Evolutionary conservation across 2,113 vertebrate species (phyloP).

Genomic region (Gasterosteus nipponicus): DNA sequence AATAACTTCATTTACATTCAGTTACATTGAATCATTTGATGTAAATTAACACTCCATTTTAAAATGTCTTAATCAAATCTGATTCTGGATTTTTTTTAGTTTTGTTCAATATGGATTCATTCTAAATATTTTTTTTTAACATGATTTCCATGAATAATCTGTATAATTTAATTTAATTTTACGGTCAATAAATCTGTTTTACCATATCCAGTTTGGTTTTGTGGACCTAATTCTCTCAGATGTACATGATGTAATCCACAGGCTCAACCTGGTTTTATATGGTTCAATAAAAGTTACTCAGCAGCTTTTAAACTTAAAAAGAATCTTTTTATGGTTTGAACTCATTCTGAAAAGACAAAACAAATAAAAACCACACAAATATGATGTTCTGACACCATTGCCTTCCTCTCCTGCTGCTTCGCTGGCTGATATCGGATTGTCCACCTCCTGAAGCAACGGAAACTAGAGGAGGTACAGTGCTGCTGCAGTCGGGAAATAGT

Average conservation of each 20-base stretch:
- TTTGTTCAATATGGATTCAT: neutral
- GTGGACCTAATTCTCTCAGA: neutral
- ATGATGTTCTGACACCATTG: neutral
- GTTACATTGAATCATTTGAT: neutral
- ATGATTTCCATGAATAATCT: neutral
- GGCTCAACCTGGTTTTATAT: neutral
- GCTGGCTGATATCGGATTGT: neutral
- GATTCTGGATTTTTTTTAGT: neutral
- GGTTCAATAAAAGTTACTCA: neutral
- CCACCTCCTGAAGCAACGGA: slow-evolving; percentile 63
- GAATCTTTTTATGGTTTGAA: neutral
- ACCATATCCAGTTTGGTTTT: neutral
- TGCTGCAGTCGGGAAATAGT: neutral
- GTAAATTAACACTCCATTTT: neutral
- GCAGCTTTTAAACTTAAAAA: neutral
- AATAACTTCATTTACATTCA: neutral
- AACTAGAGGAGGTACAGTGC: slow-evolving; percentile 76
- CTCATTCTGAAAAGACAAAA: neutral
- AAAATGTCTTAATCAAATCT: neutral
- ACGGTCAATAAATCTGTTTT: neutral
- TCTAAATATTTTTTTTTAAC: neutral
- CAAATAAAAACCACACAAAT: neutral
- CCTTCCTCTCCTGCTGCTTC: slow-evolving; percentile 9
- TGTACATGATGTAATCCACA: neutral
- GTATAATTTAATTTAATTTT: neutral